phyloP scores from a whole-genome alignment of 2,113 vertebrate genomes.

The Leucosticte australis region DNA sequence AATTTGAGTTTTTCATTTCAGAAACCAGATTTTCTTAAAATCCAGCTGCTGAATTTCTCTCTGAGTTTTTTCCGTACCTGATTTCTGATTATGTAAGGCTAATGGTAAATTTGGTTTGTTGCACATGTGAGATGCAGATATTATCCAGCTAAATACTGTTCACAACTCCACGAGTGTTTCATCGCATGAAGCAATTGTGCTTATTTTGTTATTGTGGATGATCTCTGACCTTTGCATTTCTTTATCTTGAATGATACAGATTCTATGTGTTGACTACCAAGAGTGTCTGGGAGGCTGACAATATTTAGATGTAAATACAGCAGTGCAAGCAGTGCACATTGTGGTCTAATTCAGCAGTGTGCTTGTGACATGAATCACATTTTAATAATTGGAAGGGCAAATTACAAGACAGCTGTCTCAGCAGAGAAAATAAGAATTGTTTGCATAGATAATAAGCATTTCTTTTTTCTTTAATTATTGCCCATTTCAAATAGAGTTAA shows the following conservation, averaged over 20 bases:
- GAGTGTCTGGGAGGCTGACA: neutral
- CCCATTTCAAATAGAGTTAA: neutral
- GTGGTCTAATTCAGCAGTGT: constrained; percentile 48
- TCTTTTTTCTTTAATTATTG: neutral
- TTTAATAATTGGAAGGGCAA: constrained; percentile 53
- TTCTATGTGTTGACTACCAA: neutral
- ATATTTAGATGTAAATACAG: constrained; percentile 45
- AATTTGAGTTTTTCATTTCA: constrained; percentile 1
- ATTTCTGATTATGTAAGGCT: neutral
- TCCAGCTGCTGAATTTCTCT: neutral
- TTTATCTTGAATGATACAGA: neutral
- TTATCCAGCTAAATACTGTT: neutral
- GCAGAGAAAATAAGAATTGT: constrained; percentile 17
- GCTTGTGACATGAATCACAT: constrained; percentile 13
- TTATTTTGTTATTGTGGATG: neutral
- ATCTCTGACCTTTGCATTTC: constrained; percentile 7
- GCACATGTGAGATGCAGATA: neutral
- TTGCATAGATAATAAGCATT: constrained; percentile 8
- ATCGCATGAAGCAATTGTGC: neutral
- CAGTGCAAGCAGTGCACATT: constrained; percentile 24
- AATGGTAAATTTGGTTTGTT: neutral
- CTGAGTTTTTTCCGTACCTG: neutral
- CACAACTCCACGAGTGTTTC: neutral
- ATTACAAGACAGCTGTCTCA: constrained; percentile 1
- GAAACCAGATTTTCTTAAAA: constrained; percentile 34